Base-by-base conservation (phyloP, 2,113 vertebrate genomes). In the Chloropsis hardwickii region DNA sequence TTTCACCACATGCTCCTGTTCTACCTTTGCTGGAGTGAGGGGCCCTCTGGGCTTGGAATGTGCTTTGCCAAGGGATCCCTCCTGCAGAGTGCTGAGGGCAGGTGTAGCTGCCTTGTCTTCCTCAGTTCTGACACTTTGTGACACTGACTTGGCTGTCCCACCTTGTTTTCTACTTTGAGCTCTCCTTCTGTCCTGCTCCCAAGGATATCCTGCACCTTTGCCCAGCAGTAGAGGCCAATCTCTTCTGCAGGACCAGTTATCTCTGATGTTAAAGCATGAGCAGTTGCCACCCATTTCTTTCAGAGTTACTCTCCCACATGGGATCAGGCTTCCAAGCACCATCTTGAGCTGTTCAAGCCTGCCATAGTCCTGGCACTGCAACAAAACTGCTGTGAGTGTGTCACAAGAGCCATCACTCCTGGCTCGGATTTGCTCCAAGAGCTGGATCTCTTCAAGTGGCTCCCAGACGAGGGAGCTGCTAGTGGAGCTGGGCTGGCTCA, bases 21-120 rank as follows among this genome's bases (percentile, higher is more conserved):
- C 39, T 67, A 29, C 33, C 51, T 51, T 48, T 0, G 0, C n/a
- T 67, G 33, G 19, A 54, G 24, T 17, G 44, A 86, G 16, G 37
- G 2, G 3, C 48, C 9, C 28, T 47, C 40, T 60, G 35, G 35
- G 12, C 29, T 64, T 50, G 31, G 12, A 5, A 6, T 6, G 20
- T n/a, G 25, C 39, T 61, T 42, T 42, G 42, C 37, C 45, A 39
- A 39, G 12, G 39, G 28, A 48, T 8, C 9, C 10, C 33, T 40
- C 58, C 53, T 58, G 47, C 27, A 40, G 10, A 11, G 35, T 33
- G 47, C 31, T 48, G 21, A 44, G 58, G 22, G 53, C n/a, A 37
- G 45, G 24, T 14, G 72, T 11, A 76, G 47, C 28, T 67, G 53
- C 29, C 17, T 54, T 39, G 35, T 14, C 33, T 31, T 37, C 13